Percentiles rank a stretch among this genome's conserved stretches.
phyloP scores from a whole-genome alignment of 35 echinoderm and acorn worm genomes.

The Ptychodera flava region DNA sequence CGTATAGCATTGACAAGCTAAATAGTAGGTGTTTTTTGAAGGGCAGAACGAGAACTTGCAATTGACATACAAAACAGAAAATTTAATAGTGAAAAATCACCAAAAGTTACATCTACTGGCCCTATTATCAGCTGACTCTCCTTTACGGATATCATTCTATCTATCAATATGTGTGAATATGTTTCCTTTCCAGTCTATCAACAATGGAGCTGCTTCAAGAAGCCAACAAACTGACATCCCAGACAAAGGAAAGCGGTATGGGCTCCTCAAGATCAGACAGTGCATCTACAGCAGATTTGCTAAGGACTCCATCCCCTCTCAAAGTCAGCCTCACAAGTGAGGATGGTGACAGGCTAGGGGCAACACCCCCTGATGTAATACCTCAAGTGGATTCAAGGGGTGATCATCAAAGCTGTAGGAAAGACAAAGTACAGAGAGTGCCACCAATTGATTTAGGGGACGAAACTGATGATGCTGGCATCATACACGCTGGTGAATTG shows the following conservation, averaged over 20 bases:
- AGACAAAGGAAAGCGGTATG: neutral
- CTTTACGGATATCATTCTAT: too few relatives aligned
- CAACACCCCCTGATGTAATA: constrained; percentile 30
- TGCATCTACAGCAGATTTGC: constrained; percentile 55
- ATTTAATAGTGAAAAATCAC: too few relatives aligned
- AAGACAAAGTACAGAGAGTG: neutral
- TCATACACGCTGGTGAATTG: neutral
- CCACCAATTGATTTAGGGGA: neutral
- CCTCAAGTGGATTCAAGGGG: too few relatives aligned
- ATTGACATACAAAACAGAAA: too few relatives aligned
- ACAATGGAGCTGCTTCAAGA: constrained; percentile 64
- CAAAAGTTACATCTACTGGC: too few relatives aligned
- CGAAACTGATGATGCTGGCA: neutral
- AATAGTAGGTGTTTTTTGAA: too few relatives aligned
- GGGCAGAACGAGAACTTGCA: too few relatives aligned
- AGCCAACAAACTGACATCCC: constrained; percentile 20
- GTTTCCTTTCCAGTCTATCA: constrained; percentile 45
- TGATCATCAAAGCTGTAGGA: neutral
- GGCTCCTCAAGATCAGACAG: constrained; percentile 32
- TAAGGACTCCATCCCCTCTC: constrained; percentile 20
- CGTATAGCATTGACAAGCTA: too few relatives aligned
- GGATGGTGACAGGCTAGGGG: neutral
- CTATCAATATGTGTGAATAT: too few relatives aligned
- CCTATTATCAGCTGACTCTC: too few relatives aligned
- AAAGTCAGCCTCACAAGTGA: constrained; percentile 9